A percentile compares a stretch with the other conserved stretches of the same genome.
These are phyloP conservation scores for Babylonia areolata DNA, from an alignment of 1,140 invertebrate species.

Conservation along the genomic window DNA sequence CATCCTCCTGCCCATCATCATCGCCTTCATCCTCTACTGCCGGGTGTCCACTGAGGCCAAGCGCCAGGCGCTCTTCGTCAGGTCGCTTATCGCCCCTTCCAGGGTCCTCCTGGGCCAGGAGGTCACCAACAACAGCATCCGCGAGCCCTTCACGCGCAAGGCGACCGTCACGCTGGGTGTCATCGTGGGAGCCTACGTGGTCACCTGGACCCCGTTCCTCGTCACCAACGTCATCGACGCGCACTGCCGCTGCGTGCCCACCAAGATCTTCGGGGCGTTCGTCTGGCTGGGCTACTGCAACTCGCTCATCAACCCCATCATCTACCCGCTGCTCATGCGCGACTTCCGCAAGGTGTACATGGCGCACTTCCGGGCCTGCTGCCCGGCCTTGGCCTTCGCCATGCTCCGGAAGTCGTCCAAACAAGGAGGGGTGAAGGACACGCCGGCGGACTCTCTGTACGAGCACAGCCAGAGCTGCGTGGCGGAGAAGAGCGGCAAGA, in stretches of 20 bases:
- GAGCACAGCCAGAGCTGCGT: constrained; percentile 15
- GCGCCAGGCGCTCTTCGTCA: constrained; percentile 64
- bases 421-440: neutral
- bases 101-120: constrained; percentile 65
- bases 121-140: constrained; percentile 60
- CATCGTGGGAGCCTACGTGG: constrained; percentile 86
- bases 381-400: constrained; percentile 54
- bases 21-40: constrained; percentile 67
- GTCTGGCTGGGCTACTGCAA: constrained; percentile 96
- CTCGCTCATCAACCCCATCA: constrained; percentile 97
- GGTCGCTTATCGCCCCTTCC: constrained; percentile 61
- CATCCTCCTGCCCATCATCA: constrained; percentile 66
- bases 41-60: constrained; percentile 68
- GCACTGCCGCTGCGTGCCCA: constrained; percentile 83
- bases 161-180: constrained; percentile 71
- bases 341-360: constrained; percentile 94
- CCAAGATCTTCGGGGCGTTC: constrained; percentile 57
- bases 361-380: constrained; percentile 50
- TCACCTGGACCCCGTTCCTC: constrained; percentile 98
- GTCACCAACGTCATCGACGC: constrained; percentile 96
- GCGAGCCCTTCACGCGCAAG: constrained; percentile 69
- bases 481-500: constrained; percentile 9
- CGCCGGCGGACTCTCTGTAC: neutral
- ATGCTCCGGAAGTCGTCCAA: constrained; percentile 26
- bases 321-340: constrained; percentile 99